Evolutionary conservation across 2,113 vertebrate species (phyloP).

Genomic region (Axis porcinus): DNA sequence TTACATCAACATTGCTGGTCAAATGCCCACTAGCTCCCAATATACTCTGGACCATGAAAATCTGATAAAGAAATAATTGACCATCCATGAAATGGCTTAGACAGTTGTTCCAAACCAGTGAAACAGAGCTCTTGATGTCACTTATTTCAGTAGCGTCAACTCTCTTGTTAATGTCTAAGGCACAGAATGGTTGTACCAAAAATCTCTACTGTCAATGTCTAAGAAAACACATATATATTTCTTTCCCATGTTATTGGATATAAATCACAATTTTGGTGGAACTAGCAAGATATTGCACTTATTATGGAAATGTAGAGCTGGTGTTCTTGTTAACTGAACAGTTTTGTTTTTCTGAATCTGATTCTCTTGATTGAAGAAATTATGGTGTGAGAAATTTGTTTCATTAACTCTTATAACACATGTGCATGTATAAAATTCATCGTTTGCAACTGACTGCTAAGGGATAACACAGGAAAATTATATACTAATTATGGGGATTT

Average conservation of each 20-base stretch:
- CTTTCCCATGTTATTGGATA: neutral
- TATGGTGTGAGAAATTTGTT: conserved; percentile 46
- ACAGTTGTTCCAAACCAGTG: neutral
- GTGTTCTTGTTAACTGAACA: neutral
- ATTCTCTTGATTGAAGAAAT: conserved; percentile 45
- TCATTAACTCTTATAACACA: conserved; percentile 50
- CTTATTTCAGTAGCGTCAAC: neutral
- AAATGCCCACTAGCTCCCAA: neutral
- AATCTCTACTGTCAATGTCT: neutral
- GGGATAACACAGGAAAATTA: conserved; percentile 55
- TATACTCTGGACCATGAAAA: neutral
- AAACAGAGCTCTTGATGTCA: neutral
- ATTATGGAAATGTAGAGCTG: neutral
- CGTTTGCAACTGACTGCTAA: conserved; percentile 28
- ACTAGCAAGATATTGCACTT: neutral
- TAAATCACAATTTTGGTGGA: conserved; percentile 43
- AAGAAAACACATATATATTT: neutral
- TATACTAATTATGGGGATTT: conserved; percentile 48
- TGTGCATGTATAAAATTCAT: conserved; percentile 44
- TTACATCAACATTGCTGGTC: neutral
- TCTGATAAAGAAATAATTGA: neutral
- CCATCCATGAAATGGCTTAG: neutral
- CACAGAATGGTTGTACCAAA: neutral
- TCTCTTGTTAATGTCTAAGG: neutral
- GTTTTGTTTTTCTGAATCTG: conserved; percentile 31